These are phyloP conservation scores for Phoxinus phoxinus DNA, from an alignment of 2,113 vertebrate species.

Conservation along the genomic window DNA sequence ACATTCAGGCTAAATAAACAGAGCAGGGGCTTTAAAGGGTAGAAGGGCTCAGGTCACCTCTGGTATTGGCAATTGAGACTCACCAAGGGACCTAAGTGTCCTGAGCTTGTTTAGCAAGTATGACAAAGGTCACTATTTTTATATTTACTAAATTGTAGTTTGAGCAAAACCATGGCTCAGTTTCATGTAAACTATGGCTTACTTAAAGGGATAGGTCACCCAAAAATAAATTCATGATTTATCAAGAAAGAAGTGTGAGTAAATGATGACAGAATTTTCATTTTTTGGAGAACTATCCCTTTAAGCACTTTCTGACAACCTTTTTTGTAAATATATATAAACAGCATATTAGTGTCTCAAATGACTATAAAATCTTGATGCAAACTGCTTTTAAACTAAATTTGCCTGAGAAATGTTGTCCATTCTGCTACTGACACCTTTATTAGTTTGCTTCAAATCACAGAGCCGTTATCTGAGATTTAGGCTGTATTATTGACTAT, in stretches of 20 bases:
- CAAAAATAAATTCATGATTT: too few species aligned
- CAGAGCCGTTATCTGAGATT: background rate
- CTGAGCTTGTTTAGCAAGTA: conserved; percentile 17
- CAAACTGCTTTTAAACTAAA: background rate
- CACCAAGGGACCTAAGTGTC: background rate
- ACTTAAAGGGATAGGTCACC: background rate
- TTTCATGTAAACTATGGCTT: background rate
- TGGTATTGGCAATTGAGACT: conserved; percentile 23
- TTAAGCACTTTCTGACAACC: background rate
- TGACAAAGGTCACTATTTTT: conserved; percentile 14
- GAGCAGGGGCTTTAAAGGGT: background rate
- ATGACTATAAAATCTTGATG: background rate
- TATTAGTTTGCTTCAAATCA: background rate
- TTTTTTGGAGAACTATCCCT: too few species aligned
- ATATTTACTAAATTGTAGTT: background rate
- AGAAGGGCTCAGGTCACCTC: background rate
- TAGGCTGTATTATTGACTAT: conserved; percentile 16
- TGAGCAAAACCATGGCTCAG: background rate
- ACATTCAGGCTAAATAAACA: conserved; percentile 20
- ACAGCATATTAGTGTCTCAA: background rate
- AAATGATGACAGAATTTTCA: too few species aligned
- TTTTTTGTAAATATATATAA: background rate
- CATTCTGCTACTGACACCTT: conserved; percentile 14
- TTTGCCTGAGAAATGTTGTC: background rate
- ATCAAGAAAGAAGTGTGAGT: too few species aligned